phyloP scores from a whole-genome alignment of 2,113 vertebrate genomes.

The Climacteris rufus region DNA sequence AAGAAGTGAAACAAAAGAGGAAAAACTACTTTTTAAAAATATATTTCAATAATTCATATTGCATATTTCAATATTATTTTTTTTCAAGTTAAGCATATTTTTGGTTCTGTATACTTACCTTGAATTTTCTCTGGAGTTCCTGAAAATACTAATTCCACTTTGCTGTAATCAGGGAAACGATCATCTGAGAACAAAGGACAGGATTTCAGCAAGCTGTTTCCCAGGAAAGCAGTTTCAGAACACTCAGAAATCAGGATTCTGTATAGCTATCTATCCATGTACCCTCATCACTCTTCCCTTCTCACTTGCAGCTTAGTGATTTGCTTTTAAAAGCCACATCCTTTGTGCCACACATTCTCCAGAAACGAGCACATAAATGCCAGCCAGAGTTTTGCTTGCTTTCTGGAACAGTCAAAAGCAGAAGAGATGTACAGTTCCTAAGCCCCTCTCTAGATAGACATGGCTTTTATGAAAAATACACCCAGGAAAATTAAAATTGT shows the following conservation, averaged over 20 bases:
- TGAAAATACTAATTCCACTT: constrained; percentile 92
- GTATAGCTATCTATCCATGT: neutral
- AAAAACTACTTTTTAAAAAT: neutral
- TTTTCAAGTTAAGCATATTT: neutral
- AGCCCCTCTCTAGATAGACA: neutral
- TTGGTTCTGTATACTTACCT: constrained; percentile 70
- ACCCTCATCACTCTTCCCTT: neutral
- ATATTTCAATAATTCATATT: too few relatives aligned
- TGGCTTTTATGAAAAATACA: neutral
- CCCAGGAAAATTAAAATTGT: neutral
- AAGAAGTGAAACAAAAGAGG: neutral
- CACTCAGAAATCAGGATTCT: neutral
- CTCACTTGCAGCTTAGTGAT: neutral
- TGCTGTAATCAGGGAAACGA: constrained; percentile 88
- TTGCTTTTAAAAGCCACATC: neutral
- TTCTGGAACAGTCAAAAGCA: neutral
- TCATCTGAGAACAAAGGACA: constrained; percentile 78
- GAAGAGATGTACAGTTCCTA: neutral
- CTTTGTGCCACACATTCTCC: neutral
- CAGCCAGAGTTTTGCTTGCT: neutral
- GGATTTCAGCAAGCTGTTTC: neutral
- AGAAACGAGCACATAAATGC: neutral
- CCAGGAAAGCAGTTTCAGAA: neutral
- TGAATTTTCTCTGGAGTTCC: constrained; percentile 86
- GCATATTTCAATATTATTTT: accelerated